Conservation (phyloP, 2,888 invertebrate genomes). For the Agrotis puta region DNA sequence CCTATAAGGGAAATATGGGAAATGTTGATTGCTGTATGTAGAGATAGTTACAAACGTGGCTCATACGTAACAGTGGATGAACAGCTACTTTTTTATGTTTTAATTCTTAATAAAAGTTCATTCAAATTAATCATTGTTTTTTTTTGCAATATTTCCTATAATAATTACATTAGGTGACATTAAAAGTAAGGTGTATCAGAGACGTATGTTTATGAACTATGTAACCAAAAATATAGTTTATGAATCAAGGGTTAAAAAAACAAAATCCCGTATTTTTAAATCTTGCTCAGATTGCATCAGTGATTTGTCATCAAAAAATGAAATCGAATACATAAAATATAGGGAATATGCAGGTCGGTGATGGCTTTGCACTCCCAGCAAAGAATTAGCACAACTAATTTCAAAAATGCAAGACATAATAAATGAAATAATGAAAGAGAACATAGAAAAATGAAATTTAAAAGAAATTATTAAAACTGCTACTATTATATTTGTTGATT, state of each 20-base stretch:
- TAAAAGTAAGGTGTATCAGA: conserved; percentile 15
- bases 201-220: conserved; percentile 7
- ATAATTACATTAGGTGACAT: conserved; percentile 1
- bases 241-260: conserved; percentile 19
- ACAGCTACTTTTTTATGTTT: conserved; percentile 7
- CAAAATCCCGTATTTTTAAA: conserved; percentile 10
- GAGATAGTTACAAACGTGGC: no score
- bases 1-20: no score
- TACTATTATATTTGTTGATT: conserved; percentile 28
- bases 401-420: conserved; percentile 48
- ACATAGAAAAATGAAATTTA: conserved; percentile 34
- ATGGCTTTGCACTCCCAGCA: conserved; percentile 56
- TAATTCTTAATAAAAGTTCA: conserved; percentile 6
- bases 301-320: conserved; percentile 14
- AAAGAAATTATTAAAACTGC: conserved; percentile 47
- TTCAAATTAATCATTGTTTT: no score
- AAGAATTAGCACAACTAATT: conserved; percentile 27
- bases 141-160: not conserved
- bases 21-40: no score
- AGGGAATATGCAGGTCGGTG: conserved; percentile 56
- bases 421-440: conserved; percentile 32
- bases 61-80: no score
- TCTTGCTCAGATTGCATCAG: conserved; percentile 1
- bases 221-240: not conserved
- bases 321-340: conserved; percentile 24